These are phyloP conservation scores for Ameiurus melas DNA, from an alignment of 2,113 vertebrate genomes.

Conservation along the genomic window DNA sequence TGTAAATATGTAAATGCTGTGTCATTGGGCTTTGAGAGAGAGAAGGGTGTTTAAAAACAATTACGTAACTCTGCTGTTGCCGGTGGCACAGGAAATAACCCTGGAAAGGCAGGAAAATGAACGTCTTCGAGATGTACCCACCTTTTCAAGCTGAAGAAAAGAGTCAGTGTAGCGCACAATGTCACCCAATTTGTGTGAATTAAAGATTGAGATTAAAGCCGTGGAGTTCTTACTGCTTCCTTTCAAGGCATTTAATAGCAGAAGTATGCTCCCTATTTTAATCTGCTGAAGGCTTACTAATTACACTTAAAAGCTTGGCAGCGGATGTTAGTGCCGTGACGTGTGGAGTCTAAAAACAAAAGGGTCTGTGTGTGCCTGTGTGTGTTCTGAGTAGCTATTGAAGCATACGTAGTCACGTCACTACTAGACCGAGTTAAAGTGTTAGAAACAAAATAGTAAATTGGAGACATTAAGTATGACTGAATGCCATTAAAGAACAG, in stretches of 20 bases:
- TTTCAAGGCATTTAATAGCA: slow-evolving; percentile 43
- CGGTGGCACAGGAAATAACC: slow-evolving; percentile 33
- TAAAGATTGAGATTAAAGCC: slow-evolving; percentile 43
- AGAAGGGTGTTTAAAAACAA: background rate
- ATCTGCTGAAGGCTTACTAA: slow-evolving; percentile 48
- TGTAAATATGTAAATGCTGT: background rate
- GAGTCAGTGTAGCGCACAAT: slow-evolving; percentile 6
- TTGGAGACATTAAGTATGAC: slow-evolving; percentile 14
- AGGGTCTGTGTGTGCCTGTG: slow-evolving; percentile 25
- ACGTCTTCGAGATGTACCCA: background rate
- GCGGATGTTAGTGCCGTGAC: slow-evolving; percentile 45
- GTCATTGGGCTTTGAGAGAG: background rate
- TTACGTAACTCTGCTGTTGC: background rate
- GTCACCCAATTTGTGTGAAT: slow-evolving; percentile 31
- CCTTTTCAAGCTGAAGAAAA: slow-evolving; percentile 14
- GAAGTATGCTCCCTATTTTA: slow-evolving; percentile 41
- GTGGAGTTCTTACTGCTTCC: slow-evolving; percentile 30
- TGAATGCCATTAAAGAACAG: slow-evolving; percentile 8
- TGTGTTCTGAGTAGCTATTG: slow-evolving; percentile 30
- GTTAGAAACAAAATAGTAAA: slow-evolving; percentile 26
- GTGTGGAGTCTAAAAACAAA: slow-evolving; percentile 17
- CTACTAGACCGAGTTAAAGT: slow-evolving; percentile 10
- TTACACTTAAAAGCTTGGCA: slow-evolving; percentile 48
- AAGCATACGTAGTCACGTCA: slow-evolving; percentile 4
- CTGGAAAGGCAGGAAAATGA: background rate